Conservation (phyloP, 2,888 invertebrate species). For the Quadroppia sp. region DNA sequence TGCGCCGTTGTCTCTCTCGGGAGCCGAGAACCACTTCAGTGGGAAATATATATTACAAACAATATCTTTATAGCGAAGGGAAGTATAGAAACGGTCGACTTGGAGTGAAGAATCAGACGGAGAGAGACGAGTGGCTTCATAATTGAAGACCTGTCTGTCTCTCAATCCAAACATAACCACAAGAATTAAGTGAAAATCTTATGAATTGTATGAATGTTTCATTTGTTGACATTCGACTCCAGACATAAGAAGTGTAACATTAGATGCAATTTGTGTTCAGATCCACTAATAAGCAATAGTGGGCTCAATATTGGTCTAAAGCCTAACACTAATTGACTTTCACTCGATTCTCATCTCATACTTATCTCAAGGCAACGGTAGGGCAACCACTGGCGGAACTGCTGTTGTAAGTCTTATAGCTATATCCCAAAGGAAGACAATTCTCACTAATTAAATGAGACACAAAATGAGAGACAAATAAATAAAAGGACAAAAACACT, state of each 20-base stretch:
- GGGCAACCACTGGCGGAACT: background rate
- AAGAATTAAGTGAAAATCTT: background rate
- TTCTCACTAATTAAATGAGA: slow-evolving; percentile 33
- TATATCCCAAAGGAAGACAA: slow-evolving; percentile 5
- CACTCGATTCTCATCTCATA: background rate
- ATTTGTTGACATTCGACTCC: slow-evolving; percentile 13
- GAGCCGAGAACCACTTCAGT: slow-evolving; percentile 29
- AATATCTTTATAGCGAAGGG: background rate
- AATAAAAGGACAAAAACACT: slow-evolving; percentile 16
- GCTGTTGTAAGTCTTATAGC: background rate
- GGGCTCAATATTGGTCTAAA: background rate
- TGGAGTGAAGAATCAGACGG: background rate
- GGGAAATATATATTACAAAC: background rate
- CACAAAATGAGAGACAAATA: slow-evolving; percentile 32
- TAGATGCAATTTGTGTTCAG: background rate
- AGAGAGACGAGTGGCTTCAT: background rate
- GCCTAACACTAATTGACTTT: slow-evolving; percentile 30
- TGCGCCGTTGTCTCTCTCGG: slow-evolving; percentile 5
- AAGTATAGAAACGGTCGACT: background rate
- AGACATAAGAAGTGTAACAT: background rate
- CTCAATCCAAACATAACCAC: background rate
- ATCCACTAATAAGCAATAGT: slow-evolving; percentile 13
- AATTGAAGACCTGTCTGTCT: background rate
- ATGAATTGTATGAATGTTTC: slow-evolving; percentile 23
- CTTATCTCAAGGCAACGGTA: background rate